These are phyloP conservation scores for Lithobates pipiens DNA, from an alignment of 2,797 vertebrate species.

Conservation along the genomic window DNA sequence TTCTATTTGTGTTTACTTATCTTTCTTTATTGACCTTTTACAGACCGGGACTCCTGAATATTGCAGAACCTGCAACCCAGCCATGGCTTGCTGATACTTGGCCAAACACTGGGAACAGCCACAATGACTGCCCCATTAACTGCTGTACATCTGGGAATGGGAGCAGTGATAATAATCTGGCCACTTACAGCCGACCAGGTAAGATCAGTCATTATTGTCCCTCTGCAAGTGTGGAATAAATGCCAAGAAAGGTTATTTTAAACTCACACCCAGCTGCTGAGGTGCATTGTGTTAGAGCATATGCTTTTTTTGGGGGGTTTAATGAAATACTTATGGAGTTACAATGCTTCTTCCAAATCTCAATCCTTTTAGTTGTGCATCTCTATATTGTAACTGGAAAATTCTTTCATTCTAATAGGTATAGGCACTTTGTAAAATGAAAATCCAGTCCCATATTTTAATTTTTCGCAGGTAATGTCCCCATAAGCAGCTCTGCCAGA, in stretches of 20 bases:
- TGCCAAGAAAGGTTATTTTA: too few species aligned
- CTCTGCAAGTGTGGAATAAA: too few species aligned
- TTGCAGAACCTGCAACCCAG: conserved; percentile 90
- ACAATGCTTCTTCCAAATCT: neutral
- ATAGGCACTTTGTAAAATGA: neutral
- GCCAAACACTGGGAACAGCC: conserved; percentile 96
- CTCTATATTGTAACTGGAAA: neutral
- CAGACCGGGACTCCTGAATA: conserved; percentile 96
- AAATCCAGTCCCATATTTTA: conserved; percentile 10
- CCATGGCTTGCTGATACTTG: conserved; percentile 98
- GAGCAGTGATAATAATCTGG: conserved; percentile 96
- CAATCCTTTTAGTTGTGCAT: neutral
- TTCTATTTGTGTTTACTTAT: neutral
- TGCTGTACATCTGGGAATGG: conserved; percentile 95
- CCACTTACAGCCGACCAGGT: conserved; percentile 98
- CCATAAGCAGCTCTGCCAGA: conserved; percentile 36
- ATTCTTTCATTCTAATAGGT: neutral
- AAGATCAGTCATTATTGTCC: conserved; percentile 39
- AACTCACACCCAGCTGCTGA: too few species aligned
- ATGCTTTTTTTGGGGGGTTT: neutral
- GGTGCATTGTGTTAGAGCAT: too few species aligned
- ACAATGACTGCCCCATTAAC: conserved; percentile 97
- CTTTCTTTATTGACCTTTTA: neutral
- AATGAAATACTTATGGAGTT: neutral
- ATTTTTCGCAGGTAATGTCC: conserved; percentile 18